Evolutionary conservation across 2,888 invertebrate species (phyloP).

Genomic region (Parnassius glacialis): DNA sequence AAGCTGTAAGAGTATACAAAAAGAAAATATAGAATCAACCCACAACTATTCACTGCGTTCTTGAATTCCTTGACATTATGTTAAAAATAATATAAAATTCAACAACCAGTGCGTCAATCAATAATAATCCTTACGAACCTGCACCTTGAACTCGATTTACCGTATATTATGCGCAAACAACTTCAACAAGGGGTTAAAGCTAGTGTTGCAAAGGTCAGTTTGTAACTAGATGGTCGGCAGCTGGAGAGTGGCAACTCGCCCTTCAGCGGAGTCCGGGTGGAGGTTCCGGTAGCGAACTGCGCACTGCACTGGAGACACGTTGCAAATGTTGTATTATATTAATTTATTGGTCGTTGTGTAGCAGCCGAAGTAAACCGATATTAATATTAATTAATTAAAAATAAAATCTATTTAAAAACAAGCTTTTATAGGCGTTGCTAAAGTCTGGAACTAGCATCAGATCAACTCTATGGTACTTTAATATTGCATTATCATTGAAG

Average conservation of each 20-base stretch:
- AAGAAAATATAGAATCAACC: not conserved
- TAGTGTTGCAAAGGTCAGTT: conserved; percentile 24
- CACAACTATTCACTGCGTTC: conserved; percentile 4
- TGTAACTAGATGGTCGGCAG: conserved; percentile 21
- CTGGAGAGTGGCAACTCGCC: conserved; percentile 56
- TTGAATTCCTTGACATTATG: conserved; percentile 24
- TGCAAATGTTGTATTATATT: conserved; percentile 12
- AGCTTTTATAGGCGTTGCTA: too few species aligned
- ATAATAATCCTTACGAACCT: conserved; percentile 11
- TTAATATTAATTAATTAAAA: too few species aligned
- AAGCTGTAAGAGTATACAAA: too few species aligned
- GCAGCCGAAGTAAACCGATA: too few species aligned
- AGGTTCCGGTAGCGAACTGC: conserved; percentile 53
- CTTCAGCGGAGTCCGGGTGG: conserved; percentile 51
- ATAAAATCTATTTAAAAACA: too few species aligned
- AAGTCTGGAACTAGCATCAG: too few species aligned
- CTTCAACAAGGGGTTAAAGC: conserved; percentile 19
- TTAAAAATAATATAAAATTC: conserved; percentile 12
- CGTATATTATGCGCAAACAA: not conserved
- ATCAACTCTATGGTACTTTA: too few species aligned
- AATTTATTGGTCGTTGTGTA: too few species aligned
- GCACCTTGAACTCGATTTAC: conserved; percentile 13
- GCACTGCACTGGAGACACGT: not conserved
- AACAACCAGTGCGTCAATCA: not conserved
- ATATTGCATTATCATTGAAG: too few species aligned